Conservation (phyloP, 2,797 vertebrate genomes). For the Crax fasciolata region DNA sequence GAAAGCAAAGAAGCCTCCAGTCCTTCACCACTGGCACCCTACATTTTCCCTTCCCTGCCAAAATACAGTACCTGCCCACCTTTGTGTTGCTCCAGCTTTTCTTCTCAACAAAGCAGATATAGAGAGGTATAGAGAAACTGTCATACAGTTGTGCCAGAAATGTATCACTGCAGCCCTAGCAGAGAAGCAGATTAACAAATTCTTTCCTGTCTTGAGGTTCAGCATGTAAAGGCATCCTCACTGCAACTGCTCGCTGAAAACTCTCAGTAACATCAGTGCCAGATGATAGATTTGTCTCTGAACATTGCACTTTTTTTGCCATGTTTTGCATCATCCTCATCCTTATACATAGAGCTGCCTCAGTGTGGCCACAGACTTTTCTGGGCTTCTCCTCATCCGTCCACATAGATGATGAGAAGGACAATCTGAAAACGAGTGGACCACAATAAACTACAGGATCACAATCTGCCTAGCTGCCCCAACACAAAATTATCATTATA, state of each 20-base stretch:
- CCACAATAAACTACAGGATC: background rate
- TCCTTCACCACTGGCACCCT: background rate
- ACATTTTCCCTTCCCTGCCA: background rate
- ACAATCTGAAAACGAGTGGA: background rate
- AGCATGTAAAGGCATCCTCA: background rate
- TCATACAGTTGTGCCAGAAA: background rate
- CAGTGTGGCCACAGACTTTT: background rate
- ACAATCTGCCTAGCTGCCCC: background rate
- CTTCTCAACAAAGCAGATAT: background rate
- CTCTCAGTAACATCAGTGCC: background rate
- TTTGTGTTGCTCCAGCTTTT: background rate
- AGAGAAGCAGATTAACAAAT: background rate
- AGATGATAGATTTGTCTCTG: background rate
- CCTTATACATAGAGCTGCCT: background rate
- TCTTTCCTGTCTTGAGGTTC: background rate
- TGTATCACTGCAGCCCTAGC: background rate
- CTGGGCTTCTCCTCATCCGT: background rate
- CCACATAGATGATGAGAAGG: background rate
- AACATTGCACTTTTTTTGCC: background rate
- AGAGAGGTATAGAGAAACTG: background rate
- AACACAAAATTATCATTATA: background rate
- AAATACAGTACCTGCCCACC: background rate
- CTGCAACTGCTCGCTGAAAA: background rate
- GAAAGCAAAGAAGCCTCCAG: background rate
- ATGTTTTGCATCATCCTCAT: background rate